A percentile compares a stretch with the other conserved stretches of the same genome.
Evolutionary conservation across 2,888 invertebrate genomes (phyloP).

Genomic region (Drosophila hawaiiensis): DNA sequence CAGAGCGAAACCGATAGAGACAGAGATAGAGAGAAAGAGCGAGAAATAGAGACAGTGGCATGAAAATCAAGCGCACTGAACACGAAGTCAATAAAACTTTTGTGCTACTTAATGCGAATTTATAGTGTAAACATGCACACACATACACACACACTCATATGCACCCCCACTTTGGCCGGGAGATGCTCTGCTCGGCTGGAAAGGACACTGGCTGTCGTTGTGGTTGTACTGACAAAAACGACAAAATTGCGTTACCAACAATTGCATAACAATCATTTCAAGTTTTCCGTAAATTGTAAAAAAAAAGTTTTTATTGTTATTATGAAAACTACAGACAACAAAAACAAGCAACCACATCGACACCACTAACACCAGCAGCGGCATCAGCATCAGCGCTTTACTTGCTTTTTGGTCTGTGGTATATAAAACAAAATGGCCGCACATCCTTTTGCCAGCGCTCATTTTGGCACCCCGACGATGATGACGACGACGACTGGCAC

Average conservation of each 20-base stretch:
- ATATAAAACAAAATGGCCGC: conserved; percentile 77
- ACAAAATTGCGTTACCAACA: conserved; percentile 81
- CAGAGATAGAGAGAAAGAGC: background rate
- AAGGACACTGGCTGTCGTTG: conserved; percentile 46
- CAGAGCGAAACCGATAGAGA: no score
- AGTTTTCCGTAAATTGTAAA: conserved; percentile 79
- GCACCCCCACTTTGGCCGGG: background rate
- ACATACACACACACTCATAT: conserved; percentile 29
- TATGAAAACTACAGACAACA: conserved; percentile 75
- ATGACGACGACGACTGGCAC: conserved; percentile 34
- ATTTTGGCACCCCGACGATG: conserved; percentile 72
- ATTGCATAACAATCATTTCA: conserved; percentile 81
- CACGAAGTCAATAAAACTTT: conserved; percentile 81
- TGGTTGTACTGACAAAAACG: conserved; percentile 66
- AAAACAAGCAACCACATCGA: conserved; percentile 43
- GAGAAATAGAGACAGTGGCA: conserved; percentile 27
- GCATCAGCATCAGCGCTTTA: conserved; percentile 51
- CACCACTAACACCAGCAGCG: conserved; percentile 30
- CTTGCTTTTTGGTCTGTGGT: conserved; percentile 64
- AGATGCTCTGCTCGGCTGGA: conserved; percentile 12
- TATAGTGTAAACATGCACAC: conserved; percentile 77
- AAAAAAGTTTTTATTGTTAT: conserved; percentile 79
- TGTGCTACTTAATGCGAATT: conserved; percentile 81
- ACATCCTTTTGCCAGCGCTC: conserved; percentile 78
- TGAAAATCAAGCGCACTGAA: conserved; percentile 74